A percentile compares a stretch with the other conserved stretches of the same genome.
phyloP scores from a whole-genome alignment of 1,140 invertebrate genomes.

The Camponotus floridanus region DNA sequence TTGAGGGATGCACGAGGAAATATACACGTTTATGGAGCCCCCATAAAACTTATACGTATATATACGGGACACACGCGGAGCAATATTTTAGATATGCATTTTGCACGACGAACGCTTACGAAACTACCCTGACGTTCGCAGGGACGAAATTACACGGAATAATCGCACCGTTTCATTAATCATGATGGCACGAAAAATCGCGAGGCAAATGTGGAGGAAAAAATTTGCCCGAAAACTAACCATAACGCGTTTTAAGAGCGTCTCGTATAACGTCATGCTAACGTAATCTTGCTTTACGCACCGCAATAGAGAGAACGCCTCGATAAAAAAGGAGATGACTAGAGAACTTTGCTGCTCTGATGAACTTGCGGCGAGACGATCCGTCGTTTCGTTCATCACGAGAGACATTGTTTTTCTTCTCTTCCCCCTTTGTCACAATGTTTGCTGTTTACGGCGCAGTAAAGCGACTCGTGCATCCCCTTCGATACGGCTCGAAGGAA shows the following conservation, averaged over 20 bases:
- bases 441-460: conserved; percentile 21
- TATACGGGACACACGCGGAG: neutral
- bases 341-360: conserved; percentile 9
- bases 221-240: neutral
- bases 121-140: neutral
- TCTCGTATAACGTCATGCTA: neutral
- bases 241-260: neutral
- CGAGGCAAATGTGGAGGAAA: neutral
- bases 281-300: conserved; percentile 14
- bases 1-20: neutral
- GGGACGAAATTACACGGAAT: neutral
- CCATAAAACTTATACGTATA: neutral
- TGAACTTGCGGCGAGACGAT: neutral
- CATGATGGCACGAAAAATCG: neutral
- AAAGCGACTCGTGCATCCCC: conserved; percentile 27
- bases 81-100: neutral
- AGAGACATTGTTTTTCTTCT: conserved; percentile 12
- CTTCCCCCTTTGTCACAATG: neutral
- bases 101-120: neutral
- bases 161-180: neutral
- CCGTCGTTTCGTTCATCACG: conserved; percentile 14
- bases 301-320: neutral
- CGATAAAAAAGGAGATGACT: conserved; percentile 7
- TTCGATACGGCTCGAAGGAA: neutral
- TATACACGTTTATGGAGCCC: neutral